Conservation (phyloP, 2,113 vertebrate genomes). For the Macrotus californicus region DNA sequence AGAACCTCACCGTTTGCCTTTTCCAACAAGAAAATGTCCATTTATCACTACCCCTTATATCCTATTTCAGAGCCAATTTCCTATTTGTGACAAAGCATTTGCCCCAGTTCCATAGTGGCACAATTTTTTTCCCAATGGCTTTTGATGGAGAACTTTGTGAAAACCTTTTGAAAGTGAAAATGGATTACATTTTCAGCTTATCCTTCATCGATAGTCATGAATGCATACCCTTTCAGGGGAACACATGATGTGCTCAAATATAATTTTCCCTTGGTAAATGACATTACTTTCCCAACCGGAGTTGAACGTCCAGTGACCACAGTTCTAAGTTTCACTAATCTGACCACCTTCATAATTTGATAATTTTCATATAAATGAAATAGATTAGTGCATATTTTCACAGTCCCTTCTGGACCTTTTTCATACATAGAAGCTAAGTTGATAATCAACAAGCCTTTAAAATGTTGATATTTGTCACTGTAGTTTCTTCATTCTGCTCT, state of each 20-base stretch:
- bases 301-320: not conserved
- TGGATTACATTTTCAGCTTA: not conserved
- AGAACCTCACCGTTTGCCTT: slow-evolving; percentile 11
- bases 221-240: not conserved
- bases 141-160: not conserved
- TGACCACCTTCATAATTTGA: not conserved
- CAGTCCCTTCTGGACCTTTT: not conserved
- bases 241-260: not conserved
- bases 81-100: slow-evolving; percentile 13
- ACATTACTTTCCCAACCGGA: not conserved
- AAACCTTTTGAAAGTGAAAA: not conserved
- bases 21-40: slow-evolving; percentile 27
- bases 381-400: not conserved
- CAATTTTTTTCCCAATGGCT: not conserved
- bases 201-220: not conserved
- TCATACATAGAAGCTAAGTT: not conserved
- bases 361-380: not conserved
- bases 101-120: not conserved
- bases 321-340: not conserved
- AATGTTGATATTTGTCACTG: not conserved
- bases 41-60: slow-evolving; percentile 22
- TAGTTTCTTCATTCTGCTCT: not conserved
- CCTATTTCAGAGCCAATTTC: slow-evolving; percentile 28
- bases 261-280: not conserved
- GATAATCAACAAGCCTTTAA: not conserved